Evolutionary conservation across 2,888 invertebrate species (phyloP).

Genomic region (Agrochola litura): DNA sequence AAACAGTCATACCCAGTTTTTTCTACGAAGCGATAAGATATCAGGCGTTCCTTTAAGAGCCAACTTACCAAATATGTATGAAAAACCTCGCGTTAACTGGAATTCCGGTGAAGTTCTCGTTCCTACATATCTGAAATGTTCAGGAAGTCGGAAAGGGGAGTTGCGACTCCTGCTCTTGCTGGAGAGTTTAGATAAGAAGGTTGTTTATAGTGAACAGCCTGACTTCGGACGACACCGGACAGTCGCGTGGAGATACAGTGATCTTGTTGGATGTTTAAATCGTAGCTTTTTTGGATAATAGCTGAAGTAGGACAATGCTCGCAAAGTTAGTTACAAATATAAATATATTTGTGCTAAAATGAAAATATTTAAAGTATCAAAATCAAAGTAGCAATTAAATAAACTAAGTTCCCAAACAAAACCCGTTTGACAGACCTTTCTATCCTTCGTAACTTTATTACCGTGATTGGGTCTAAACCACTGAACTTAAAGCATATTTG

Average conservation of each 20-base stretch:
- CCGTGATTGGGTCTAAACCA: neutral
- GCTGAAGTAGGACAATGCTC: neutral
- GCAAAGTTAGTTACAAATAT: neutral
- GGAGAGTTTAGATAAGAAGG: slow-evolving; percentile 15
- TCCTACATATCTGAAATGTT: neutral
- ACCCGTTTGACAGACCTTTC: neutral
- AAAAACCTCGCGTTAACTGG: slow-evolving; percentile 3
- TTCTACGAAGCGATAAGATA: too few species aligned
- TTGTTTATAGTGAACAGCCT: slow-evolving; percentile 13
- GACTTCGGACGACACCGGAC: neutral
- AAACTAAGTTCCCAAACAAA: neutral
- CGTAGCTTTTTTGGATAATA: neutral
- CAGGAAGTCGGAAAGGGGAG: slow-evolving; percentile 8
- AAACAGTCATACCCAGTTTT: too few species aligned
- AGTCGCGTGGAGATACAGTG: neutral
- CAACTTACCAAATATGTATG: slow-evolving; percentile 20
- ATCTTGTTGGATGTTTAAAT: neutral
- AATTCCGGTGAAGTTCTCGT: neutral
- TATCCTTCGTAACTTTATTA: neutral
- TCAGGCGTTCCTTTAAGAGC: neutral
- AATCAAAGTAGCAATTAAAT: neutral
- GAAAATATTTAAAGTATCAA: neutral
- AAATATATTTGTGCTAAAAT: neutral
- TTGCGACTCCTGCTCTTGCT: slow-evolving; percentile 16
- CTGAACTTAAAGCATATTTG: neutral